Evolutionary conservation across 2,797 vertebrate genomes (phyloP).

Genomic region (Urosaurus nigricauda): DNA sequence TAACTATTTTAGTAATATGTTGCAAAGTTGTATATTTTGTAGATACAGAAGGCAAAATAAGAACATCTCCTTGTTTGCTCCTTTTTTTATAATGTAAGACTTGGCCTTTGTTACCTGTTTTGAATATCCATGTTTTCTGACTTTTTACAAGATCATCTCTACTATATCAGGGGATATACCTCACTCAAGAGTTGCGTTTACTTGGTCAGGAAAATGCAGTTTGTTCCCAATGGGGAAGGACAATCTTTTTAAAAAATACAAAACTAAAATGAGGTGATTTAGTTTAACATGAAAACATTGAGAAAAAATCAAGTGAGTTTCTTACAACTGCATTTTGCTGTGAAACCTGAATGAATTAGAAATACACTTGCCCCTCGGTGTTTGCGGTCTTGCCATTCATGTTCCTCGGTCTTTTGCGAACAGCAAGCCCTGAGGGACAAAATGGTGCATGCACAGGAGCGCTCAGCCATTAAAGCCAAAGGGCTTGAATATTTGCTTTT

Average conservation of each 20-base stretch:
- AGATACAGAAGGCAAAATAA: background rate
- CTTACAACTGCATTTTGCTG: background rate
- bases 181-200: constrained; percentile 3
- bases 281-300: background rate
- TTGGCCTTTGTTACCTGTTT: background rate
- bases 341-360: background rate
- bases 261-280: constrained; percentile 11
- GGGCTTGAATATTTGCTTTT: too few relatives aligned
- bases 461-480: too few relatives aligned
- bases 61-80: constrained; percentile 7
- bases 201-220: constrained; percentile 1
- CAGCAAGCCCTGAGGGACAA: too few relatives aligned
- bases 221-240: background rate
- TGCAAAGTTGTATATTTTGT: constrained; percentile 29
- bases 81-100: background rate
- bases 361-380: background rate
- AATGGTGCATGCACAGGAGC: too few relatives aligned
- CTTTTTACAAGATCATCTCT: background rate
- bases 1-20: background rate
- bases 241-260: background rate
- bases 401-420: too few relatives aligned
- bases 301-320: background rate
- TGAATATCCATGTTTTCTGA: background rate
- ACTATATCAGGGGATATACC: background rate
- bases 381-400: too few relatives aligned